These are phyloP conservation scores for Spondyliosoma cantharus DNA, from an alignment of 2,797 vertebrate species.

Conservation along the genomic window DNA sequence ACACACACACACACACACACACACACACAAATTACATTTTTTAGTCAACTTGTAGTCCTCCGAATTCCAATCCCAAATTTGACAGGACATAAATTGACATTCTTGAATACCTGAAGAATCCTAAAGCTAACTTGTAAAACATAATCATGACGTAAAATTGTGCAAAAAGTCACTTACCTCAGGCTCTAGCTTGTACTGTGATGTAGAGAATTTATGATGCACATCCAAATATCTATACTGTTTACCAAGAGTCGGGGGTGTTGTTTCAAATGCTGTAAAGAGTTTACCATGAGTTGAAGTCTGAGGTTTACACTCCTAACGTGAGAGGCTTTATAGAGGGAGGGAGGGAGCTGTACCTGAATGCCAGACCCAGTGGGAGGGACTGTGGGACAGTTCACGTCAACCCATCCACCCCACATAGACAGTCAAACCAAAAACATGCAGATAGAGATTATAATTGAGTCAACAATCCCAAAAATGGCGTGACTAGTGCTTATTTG, in stretches of 20 bases:
- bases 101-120: neutral
- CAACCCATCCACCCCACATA: conserved; percentile 78
- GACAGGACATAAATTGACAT: conserved; percentile 2
- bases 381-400: conserved; percentile 81
- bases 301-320: conserved; percentile 73
- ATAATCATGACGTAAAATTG: conserved; percentile 2
- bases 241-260: conserved; percentile 5
- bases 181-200: conserved; percentile 28
- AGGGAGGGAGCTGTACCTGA: conserved; percentile 81
- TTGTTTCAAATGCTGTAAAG: conserved; percentile 45
- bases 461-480: conserved; percentile 32
- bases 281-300: conserved; percentile 72
- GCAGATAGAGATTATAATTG: conserved; percentile 28
- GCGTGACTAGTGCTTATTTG: conserved; percentile 20
- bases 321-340: conserved; percentile 78
- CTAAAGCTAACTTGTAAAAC: neutral
- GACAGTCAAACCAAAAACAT: conserved; percentile 62
- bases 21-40: neutral
- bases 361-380: conserved; percentile 85
- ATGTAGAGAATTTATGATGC: conserved; percentile 39
- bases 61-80: neutral
- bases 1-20: neutral
- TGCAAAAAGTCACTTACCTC: conserved; percentile 62
- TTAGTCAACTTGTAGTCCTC: neutral
- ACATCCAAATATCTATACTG: conserved; percentile 48